Percentiles rank a stretch among this genome's conserved stretches.
These are phyloP conservation scores for Gouania willdenowi DNA, from an alignment of 2,797 vertebrate genomes.

Conservation along the genomic window DNA sequence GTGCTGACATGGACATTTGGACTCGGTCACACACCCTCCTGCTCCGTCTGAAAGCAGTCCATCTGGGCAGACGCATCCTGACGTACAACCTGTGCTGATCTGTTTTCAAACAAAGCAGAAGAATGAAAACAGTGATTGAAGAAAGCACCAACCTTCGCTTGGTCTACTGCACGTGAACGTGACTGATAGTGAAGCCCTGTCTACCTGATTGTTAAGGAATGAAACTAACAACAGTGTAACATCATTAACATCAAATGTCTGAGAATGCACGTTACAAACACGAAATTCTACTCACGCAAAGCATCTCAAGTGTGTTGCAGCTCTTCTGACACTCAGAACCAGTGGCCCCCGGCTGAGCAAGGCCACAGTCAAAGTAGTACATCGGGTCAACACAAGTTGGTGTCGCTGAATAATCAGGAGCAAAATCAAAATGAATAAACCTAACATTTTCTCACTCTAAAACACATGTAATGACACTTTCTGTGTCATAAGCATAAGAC, in stretches of 20 bases:
- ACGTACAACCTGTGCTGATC: slow-evolving; percentile 80
- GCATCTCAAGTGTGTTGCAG: slow-evolving; percentile 85
- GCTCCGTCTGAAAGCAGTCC: slow-evolving; percentile 78
- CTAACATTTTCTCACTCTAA: too few species aligned
- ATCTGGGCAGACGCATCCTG: slow-evolving; percentile 86
- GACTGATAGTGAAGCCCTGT: too few species aligned
- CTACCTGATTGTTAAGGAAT: too few species aligned
- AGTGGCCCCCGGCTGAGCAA: slow-evolving; percentile 39
- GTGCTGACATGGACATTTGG: slow-evolving; percentile 84
- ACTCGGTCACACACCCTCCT: slow-evolving; percentile 76
- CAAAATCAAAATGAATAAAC: neutral
- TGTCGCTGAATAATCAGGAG: neutral
- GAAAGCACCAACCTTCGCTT: neutral
- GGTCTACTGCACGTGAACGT: too few species aligned
- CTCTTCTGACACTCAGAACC: slow-evolving; percentile 87
- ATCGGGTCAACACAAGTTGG: slow-evolving; percentile 75
- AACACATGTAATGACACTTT: too few species aligned
- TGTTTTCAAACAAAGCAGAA: slow-evolving; percentile 45
- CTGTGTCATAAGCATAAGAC: too few species aligned
- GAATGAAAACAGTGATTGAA: neutral
- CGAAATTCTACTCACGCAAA: slow-evolving; percentile 86
- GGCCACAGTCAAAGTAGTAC: slow-evolving; percentile 81
- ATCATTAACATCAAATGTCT: too few species aligned
- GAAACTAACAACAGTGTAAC: too few species aligned
- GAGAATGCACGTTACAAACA: too few species aligned